phyloP scores from a whole-genome alignment of 1,140 invertebrate species.

The Drosophila auraria region DNA sequence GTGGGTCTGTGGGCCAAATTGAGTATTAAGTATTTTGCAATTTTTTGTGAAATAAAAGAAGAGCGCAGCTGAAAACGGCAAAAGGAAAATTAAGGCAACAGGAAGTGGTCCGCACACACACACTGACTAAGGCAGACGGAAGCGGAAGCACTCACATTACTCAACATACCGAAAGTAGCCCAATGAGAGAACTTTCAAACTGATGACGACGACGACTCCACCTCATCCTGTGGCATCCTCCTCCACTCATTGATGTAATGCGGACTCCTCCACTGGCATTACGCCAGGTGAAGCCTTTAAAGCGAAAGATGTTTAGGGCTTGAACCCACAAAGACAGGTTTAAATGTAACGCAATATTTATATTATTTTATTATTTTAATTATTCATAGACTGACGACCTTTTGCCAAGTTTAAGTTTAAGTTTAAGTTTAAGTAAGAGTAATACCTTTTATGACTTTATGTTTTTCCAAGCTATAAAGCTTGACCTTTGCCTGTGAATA shows the following conservation, averaged over 20 bases:
- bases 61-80: slow-evolving; percentile 14
- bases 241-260: slow-evolving; percentile 2
- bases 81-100: slow-evolving; percentile 85
- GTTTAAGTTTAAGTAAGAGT: too few relatives aligned
- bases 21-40: slow-evolving; percentile 79
- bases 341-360: not conserved
- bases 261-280: slow-evolving; percentile 14
- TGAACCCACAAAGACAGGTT: not conserved
- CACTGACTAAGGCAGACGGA: slow-evolving; percentile 42
- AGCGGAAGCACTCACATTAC: slow-evolving; percentile 79
- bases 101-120: slow-evolving; percentile 79
- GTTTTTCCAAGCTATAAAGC: not conserved
- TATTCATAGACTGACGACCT: not conserved
- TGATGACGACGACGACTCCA: slow-evolving; percentile 21
- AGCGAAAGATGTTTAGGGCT: slow-evolving; percentile 1
- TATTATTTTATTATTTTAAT: not conserved
- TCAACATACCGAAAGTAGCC: slow-evolving; percentile 56
- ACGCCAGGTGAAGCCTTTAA: slow-evolving; percentile 36
- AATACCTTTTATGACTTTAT: slow-evolving; percentile 22
- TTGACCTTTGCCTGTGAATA: slow-evolving; percentile 19
- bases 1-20: slow-evolving; percentile 60
- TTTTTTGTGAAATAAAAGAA: slow-evolving; percentile 47
- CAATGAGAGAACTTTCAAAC: slow-evolving; percentile 29
- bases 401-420: slow-evolving; percentile 2
- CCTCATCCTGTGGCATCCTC: slow-evolving; percentile 1